Conservation (phyloP, 2,888 invertebrate species). For the Oxycera nigricornis region DNA sequence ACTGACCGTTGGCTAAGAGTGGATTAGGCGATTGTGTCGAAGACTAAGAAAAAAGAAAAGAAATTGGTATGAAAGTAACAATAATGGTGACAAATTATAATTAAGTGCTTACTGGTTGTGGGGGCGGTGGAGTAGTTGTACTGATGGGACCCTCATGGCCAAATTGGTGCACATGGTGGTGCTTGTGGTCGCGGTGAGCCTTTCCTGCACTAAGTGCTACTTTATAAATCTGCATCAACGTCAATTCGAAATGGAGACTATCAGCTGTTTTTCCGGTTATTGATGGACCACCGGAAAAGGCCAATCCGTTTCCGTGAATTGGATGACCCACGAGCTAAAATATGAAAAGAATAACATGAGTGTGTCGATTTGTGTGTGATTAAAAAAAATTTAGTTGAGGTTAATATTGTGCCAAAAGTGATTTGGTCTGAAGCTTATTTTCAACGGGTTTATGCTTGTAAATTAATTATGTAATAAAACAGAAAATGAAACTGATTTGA, state of each 20-base stretch:
- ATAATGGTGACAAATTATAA: background rate
- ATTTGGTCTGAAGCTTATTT: too few species aligned
- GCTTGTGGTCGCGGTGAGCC: conserved; percentile 86
- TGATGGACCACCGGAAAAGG: conserved; percentile 70
- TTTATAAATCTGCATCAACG: conserved; percentile 80
- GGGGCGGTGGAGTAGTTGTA: conserved; percentile 66
- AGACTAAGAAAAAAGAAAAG: conserved; percentile 52
- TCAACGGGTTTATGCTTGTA: too few species aligned
- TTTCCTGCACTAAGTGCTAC: conserved; percentile 85
- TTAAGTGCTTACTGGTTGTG: conserved; percentile 55
- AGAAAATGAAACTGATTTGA: too few species aligned
- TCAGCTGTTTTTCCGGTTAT: conserved; percentile 57
- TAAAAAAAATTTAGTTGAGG: too few species aligned
- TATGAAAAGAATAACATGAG: conserved; percentile 37
- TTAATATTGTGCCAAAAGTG: too few species aligned
- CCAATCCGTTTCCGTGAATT: conserved; percentile 77
- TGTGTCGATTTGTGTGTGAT: background rate
- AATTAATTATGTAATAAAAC: too few species aligned
- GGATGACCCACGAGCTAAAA: conserved; percentile 77
- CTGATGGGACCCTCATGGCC: conserved; percentile 75
- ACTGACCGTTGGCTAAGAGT: conserved; percentile 68
- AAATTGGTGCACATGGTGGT: conserved; percentile 83
- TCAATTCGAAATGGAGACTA: conserved; percentile 69
- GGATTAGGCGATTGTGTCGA: conserved; percentile 64
- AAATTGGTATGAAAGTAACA: background rate